A percentile compares a stretch with the other conserved stretches of the same genome.
phyloP scores from a whole-genome alignment of 2,888 invertebrate species.

The Oscheius myriophilus region DNA sequence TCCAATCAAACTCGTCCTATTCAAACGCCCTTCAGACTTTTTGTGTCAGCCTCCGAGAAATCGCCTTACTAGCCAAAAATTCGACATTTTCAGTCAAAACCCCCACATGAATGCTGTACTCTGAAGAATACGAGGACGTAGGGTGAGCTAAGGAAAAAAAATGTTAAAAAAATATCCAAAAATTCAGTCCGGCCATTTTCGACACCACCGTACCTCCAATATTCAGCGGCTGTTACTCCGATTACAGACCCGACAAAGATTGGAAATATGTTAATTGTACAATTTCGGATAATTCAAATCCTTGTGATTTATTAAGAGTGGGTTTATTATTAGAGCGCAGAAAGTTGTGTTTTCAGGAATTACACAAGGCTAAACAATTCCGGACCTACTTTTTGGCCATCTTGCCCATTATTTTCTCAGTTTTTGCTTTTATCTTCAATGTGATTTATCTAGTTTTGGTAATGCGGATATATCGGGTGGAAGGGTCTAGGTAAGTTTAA shows the following conservation, averaged over 20 bases:
- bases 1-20: too few species aligned
- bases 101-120: too few species aligned
- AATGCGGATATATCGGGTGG: constrained; percentile 29
- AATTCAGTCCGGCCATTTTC: too few species aligned
- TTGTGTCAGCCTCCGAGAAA: too few species aligned
- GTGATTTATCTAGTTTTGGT: constrained; percentile 52
- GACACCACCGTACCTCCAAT: constrained; percentile 2
- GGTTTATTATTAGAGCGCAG: neutral
- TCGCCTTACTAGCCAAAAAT: too few species aligned
- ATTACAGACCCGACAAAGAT: constrained; percentile 31
- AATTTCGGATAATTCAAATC: constrained; percentile 34
- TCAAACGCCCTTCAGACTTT: too few species aligned
- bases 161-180: too few species aligned
- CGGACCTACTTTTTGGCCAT: constrained; percentile 65
- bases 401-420: constrained; percentile 62
- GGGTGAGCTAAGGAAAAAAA: too few species aligned
- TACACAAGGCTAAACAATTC: constrained; percentile 67
- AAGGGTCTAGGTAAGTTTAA: constrained; percentile 37
- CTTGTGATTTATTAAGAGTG: constrained; percentile 42
- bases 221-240: constrained; percentile 10
- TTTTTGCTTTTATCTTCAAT: constrained; percentile 59
- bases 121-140: too few species aligned
- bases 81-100: too few species aligned
- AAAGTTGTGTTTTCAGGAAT: constrained; percentile 39
- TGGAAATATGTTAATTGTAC: constrained; percentile 44